phyloP scores from a whole-genome alignment of 1,140 invertebrate genomes.

The Achroia grisella region DNA sequence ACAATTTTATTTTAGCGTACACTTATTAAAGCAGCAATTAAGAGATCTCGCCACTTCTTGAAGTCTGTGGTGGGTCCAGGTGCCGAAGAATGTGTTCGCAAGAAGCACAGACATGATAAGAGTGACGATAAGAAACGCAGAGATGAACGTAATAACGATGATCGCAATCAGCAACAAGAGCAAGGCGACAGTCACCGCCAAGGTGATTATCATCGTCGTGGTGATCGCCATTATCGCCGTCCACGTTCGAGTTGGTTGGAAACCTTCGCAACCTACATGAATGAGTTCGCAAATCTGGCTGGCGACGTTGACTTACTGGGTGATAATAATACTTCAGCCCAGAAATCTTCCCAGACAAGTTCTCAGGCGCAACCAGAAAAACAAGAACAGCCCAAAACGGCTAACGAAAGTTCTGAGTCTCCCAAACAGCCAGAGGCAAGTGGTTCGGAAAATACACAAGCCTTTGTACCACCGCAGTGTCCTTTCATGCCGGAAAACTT shows the following conservation, averaged over 20 bases:
- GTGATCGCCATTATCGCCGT: conserved; percentile 15
- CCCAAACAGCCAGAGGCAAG: conserved; percentile 12
- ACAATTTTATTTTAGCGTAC: conserved; percentile 25
- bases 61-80: conserved; percentile 30
- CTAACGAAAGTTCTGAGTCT: conserved; percentile 5
- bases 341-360: not conserved
- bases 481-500: conserved; percentile 16
- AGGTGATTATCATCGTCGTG: conserved; percentile 16
- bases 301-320: conserved; percentile 38
- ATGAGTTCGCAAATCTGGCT: conserved; percentile 65
- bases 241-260: conserved; percentile 50
- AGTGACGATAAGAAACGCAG: conserved; percentile 28
- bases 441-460: not conserved
- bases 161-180: conserved; percentile 13
- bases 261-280: conserved; percentile 60
- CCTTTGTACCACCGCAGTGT: conserved; percentile 4
- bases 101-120: conserved; percentile 35
- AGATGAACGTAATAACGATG: conserved; percentile 16
- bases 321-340: conserved; percentile 2
- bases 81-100: conserved; percentile 29
- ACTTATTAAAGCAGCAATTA: conserved; percentile 41
- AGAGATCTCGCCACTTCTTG: conserved; percentile 48
- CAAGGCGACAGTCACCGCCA: conserved; percentile 19
- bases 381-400: not conserved
- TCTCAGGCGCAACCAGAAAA: not conserved